Conservation (phyloP, 2,888 invertebrate species). For the Gastracanthus pulcherrimus region DNA sequence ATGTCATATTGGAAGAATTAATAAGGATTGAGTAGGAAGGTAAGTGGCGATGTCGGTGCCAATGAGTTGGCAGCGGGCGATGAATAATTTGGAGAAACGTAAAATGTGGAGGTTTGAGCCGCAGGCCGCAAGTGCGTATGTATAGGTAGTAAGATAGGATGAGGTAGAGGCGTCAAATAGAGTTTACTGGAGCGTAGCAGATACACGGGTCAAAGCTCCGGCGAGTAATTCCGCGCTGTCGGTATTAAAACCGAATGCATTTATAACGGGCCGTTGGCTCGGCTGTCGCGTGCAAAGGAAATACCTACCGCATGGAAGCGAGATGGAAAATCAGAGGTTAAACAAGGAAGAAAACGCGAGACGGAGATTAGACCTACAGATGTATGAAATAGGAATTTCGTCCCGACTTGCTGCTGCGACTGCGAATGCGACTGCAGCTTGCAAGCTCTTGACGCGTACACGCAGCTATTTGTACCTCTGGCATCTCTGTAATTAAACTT, state of each 20-base stretch:
- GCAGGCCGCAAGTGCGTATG: too few species aligned
- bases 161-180: conserved; percentile 29
- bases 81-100: too few species aligned
- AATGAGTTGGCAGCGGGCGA: too few species aligned
- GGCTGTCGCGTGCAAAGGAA: conserved; percentile 12
- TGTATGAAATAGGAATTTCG: conserved; percentile 38
- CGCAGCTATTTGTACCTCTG: background rate
- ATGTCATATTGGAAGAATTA: too few species aligned
- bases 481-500: conserved; percentile 47
- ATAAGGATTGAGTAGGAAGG: too few species aligned
- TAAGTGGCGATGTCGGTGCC: too few species aligned
- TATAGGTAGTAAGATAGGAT: too few species aligned
- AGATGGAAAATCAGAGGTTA: background rate
- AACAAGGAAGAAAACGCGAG: background rate
- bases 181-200: conserved; percentile 53
- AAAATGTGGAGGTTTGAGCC: too few species aligned
- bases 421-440: background rate
- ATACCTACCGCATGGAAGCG: background rate
- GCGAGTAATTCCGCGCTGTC: conserved; percentile 62
- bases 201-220: conserved; percentile 48
- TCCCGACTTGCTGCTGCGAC: background rate
- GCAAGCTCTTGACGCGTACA: conserved; percentile 4
- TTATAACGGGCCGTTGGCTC: conserved; percentile 62
- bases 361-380: too few species aligned
- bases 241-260: conserved; percentile 67